Evolutionary conservation across 2,113 vertebrate species (phyloP).

Genomic region (Sinocyclocheilus maitianheensis): DNA sequence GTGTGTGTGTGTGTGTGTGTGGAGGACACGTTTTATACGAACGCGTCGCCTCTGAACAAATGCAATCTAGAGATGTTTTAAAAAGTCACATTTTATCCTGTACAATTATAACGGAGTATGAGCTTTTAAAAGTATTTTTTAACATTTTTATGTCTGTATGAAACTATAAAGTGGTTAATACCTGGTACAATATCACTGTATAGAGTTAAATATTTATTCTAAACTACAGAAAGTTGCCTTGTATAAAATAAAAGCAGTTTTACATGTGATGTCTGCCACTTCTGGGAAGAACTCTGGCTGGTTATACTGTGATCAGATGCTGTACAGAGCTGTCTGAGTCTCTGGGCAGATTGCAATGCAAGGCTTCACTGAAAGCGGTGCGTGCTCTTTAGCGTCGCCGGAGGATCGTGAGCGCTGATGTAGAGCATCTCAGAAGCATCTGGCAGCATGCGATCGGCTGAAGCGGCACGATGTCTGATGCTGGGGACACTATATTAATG

Average conservation of each 20-base stretch:
- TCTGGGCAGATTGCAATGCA: conserved; percentile 94
- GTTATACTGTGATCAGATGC: conserved; percentile 53
- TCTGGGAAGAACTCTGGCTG: conserved; percentile 64
- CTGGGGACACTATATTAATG: conserved; percentile 78
- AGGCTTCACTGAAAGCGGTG: conserved; percentile 81
- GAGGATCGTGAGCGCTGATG: conserved; percentile 76
- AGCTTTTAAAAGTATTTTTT: conserved; percentile 60
- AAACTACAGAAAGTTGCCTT: conserved; percentile 81
- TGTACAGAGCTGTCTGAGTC: conserved; percentile 72
- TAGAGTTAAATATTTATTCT: conserved; percentile 77
- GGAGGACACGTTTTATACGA: neutral
- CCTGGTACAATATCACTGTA: conserved; percentile 78
- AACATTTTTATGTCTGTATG: conserved; percentile 63
- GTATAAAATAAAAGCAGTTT: conserved; percentile 70
- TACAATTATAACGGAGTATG: conserved; percentile 40
- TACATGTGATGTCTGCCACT: conserved; percentile 82
- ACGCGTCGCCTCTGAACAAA: neutral
- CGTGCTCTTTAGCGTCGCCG: conserved; percentile 73
- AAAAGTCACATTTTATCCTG: conserved; percentile 51
- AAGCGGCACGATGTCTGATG: conserved; percentile 86
- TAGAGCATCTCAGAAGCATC: conserved; percentile 99
- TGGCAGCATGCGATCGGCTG: conserved; percentile 85
- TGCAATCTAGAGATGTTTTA: conserved; percentile 30
- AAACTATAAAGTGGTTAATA: conserved; percentile 75
- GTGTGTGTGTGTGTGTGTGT: neutral